These are phyloP conservation scores for Clusia tigrina DNA, from an alignment of 2,888 invertebrate genomes.

Conservation along the genomic window DNA sequence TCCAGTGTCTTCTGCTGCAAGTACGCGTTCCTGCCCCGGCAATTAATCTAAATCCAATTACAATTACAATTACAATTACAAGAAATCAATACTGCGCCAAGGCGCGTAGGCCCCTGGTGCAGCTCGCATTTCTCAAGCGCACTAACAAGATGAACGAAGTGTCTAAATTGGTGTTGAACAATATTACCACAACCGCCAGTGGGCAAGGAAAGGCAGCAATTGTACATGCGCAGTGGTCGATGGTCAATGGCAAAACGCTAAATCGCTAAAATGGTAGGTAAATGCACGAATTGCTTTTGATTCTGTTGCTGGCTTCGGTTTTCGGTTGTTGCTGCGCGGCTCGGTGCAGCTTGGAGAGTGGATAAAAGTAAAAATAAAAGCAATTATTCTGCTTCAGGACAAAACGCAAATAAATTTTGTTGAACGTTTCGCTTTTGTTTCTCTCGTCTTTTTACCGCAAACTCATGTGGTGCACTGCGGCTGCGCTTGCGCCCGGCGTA, in stretches of 20 bases:
- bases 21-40: too few species aligned
- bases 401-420: slow-evolving; percentile 28
- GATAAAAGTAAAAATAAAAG: slow-evolving; percentile 17
- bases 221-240: background rate
- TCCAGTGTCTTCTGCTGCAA: background rate
- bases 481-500: background rate
- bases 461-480: background rate
- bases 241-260: too few species aligned
- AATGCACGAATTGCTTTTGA: background rate
- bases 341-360: too few species aligned
- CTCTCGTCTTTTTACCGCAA: too few species aligned
- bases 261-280: too few species aligned
- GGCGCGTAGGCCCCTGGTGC: background rate
- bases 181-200: slow-evolving; percentile 52
- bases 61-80: slow-evolving; percentile 40
- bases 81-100: slow-evolving; percentile 34
- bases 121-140: slow-evolving; percentile 46
- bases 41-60: slow-evolving; percentile 62
- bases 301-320: background rate
- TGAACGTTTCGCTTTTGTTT: too few species aligned
- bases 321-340: too few species aligned
- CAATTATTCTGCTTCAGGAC: slow-evolving; percentile 23
- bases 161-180: slow-evolving; percentile 64
- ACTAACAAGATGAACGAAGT: slow-evolving; percentile 63
- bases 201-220: background rate